Base-by-base conservation (phyloP, 1,140 invertebrate species). In the Lanistes nyassanus region DNA sequence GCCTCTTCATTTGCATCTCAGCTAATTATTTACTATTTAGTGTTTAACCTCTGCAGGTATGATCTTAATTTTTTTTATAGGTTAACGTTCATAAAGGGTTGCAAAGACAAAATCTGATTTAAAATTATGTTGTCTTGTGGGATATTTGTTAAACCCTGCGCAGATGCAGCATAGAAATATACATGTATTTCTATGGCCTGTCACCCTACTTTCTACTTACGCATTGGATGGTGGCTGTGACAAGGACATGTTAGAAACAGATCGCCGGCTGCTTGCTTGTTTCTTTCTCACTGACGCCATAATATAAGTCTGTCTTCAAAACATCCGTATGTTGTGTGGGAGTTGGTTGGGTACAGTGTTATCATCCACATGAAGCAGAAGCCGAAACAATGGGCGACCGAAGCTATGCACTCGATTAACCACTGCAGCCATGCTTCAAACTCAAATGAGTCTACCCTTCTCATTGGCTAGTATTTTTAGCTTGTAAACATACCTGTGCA, bases 401-500 rank as follows among this genome's bases (percentile, higher is more conserved):
- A 67, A 47, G 23, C 39, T 29, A 39, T 39, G 36, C 65, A 21
- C 31, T n/a, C 42, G 36, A 37, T 67, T 7, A 39, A 9, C 65
- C 36, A 36, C 11, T 7, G 21, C 21, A 42, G 53, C n/a, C 55
- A 72, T 60, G 42, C 13, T 55, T 37, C 29, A 62, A 31, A 7
- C 55, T 34, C n/a, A 5, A 36, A 60, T 53, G 70, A 62, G 34
- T 60, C 36, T 26, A 1, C 23, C 23, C n/a, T 60, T 72, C 56
- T 36, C 36, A 72, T 72, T 72, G 70, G 70, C 42, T 39, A 37
- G 26, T 72, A 72, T 72, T 72, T 72, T 72, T 60, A 56, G 70
- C 26, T 34, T 29, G 56, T 70, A 16, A 21, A 72, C 70, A 72
- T 55, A 72, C 70, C 70, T 72, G 70, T 62, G 70, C 29, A 23